These are phyloP conservation scores for Lethrus apterus DNA, from an alignment of 1,140 invertebrate species.

Conservation along the genomic window DNA sequence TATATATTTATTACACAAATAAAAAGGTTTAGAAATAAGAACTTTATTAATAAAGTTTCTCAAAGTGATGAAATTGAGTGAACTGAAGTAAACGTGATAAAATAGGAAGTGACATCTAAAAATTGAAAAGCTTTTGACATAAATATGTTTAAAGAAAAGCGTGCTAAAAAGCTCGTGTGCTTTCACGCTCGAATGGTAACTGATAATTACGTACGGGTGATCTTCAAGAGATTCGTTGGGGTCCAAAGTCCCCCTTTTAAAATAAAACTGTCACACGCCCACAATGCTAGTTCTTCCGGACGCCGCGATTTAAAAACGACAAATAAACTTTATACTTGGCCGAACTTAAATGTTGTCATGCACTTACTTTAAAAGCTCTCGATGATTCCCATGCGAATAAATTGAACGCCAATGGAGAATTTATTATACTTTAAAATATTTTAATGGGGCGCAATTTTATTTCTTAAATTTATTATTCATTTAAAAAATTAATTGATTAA, in stretches of 20 bases:
- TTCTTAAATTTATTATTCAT: no score
- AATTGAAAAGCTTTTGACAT: constrained; percentile 22
- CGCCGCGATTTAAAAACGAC: constrained; percentile 33
- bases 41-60: no score
- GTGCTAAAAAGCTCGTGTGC: constrained; percentile 35
- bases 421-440: constrained; percentile 38
- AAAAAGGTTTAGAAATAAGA: no score
- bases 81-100: constrained; percentile 19
- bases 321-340: constrained; percentile 40
- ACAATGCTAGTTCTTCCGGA: constrained; percentile 29
- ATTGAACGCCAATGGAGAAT: constrained; percentile 36
- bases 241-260: constrained; percentile 30
- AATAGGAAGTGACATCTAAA: constrained; percentile 15
- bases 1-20: no score
- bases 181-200: constrained; percentile 37
- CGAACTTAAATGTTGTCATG: constrained; percentile 32
- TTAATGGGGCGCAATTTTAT: no score
- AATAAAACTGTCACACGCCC: constrained; percentile 38
- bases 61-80: constrained; percentile 32
- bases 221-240: constrained; percentile 36
- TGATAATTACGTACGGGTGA: constrained; percentile 42
- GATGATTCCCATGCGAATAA: constrained; percentile 25
- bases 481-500: no score
- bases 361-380: constrained; percentile 36
- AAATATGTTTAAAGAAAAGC: constrained; percentile 32